Evolutionary conservation across 2,888 invertebrate genomes (phyloP).

Genomic region (Schizaphis graminum): DNA sequence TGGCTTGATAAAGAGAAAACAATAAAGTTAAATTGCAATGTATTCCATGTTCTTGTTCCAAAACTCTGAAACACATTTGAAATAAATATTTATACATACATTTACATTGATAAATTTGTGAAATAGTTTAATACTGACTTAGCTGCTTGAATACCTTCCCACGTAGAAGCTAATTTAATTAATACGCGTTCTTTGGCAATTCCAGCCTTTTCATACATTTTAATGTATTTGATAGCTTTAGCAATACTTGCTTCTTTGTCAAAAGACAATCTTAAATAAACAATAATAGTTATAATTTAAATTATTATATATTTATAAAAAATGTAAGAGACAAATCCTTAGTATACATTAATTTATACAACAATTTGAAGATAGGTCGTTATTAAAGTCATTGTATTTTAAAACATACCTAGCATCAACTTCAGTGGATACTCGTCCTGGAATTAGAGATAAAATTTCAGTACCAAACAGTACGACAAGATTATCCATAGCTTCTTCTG

Average conservation of each 20-base stretch:
- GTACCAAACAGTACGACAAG: slow-evolving; percentile 95
- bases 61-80: slow-evolving; percentile 75
- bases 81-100: slow-evolving; percentile 30
- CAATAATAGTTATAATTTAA: neutral
- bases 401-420: slow-evolving; percentile 86
- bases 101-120: neutral
- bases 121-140: slow-evolving; percentile 75
- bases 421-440: slow-evolving; percentile 96
- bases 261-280: slow-evolving; percentile 85
- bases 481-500: slow-evolving; percentile 91
- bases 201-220: slow-evolving; percentile 90
- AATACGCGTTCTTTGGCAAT: slow-evolving; percentile 93
- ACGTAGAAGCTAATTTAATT: slow-evolving; percentile 97
- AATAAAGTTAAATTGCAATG: slow-evolving; percentile 98
- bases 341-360: too few species aligned
- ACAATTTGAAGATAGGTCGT: too few species aligned
- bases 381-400: neutral
- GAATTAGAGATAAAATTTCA: slow-evolving; percentile 97
- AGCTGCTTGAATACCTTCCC: slow-evolving; percentile 99
- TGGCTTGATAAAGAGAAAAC: slow-evolving; percentile 96
- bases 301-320: neutral
- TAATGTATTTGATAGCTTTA: slow-evolving; percentile 90
- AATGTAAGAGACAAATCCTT: too few species aligned
- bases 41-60: slow-evolving; percentile 92
- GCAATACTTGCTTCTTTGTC: slow-evolving; percentile 91